Percentiles rank a stretch among this genome's conserved stretches.
phyloP scores from a whole-genome alignment of 2,113 vertebrate species.

The Odobenus rosmarus region DNA sequence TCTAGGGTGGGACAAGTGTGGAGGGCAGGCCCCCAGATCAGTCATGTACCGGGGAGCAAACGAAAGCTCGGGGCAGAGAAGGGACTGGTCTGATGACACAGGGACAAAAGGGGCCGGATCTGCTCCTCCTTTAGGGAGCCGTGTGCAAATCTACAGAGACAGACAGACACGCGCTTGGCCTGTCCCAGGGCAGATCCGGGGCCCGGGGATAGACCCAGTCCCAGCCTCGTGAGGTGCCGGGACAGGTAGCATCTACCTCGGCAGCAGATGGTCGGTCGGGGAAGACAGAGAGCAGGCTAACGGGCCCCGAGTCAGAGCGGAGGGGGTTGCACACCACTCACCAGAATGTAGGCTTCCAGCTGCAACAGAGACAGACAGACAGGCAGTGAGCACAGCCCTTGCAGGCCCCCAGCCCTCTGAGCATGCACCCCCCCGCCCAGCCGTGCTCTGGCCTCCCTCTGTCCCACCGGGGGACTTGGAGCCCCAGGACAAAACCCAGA shows the following conservation, averaged over 20 bases:
- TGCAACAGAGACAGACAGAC: constrained; percentile 82
- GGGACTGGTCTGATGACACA: not conserved
- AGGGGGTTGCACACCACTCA: constrained; percentile 85
- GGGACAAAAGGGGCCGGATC: not conserved
- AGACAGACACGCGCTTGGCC: fast-evolving
- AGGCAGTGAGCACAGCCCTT: not conserved
- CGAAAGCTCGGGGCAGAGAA: fast-evolving
- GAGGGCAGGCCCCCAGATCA: not conserved
- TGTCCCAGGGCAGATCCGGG: not conserved
- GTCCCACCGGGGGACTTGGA: not conserved
- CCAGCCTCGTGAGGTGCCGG: not conserved
- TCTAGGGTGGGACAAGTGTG: not conserved
- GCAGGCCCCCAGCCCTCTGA: not conserved
- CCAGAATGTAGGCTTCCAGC: constrained; percentile 94
- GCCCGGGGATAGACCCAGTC: fast-evolving
- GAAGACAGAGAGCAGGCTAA: not conserved
- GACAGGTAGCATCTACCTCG: not conserved
- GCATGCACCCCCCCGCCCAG: fast-evolving
- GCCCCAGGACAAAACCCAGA: not conserved
- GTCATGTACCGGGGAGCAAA: not conserved
- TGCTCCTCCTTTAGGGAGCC: not conserved
- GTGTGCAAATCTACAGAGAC: not conserved
- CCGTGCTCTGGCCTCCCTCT: not conserved
- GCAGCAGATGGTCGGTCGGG: fast-evolving
- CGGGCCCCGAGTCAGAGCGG: not conserved